Evolutionary conservation across 1,140 invertebrate genomes (phyloP).

Genomic region (Brachionus koreanus): DNA sequence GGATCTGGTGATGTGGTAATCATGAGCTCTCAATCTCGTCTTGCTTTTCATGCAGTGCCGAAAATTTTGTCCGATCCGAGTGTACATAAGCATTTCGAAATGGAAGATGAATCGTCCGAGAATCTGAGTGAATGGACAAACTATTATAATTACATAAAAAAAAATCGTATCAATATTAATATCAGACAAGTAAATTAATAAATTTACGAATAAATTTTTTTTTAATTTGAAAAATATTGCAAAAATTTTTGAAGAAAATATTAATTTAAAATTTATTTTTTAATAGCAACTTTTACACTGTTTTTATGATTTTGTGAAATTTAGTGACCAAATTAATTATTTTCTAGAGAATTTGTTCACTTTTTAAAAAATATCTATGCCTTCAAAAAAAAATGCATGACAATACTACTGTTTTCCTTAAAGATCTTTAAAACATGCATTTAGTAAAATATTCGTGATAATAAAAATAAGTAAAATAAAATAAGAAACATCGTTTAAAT

Average conservation of each 20-base stretch:
- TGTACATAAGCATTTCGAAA: constrained; percentile 7
- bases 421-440: too few relatives aligned
- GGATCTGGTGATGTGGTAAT: constrained; percentile 32
- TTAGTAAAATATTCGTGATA: too few relatives aligned
- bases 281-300: neutral
- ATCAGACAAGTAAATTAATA: constrained; percentile 25
- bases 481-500: too few relatives aligned
- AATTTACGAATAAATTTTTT: neutral
- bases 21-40: constrained; percentile 9
- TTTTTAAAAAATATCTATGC: too few relatives aligned
- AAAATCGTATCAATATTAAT: constrained; percentile 33
- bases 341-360: too few relatives aligned
- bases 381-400: too few relatives aligned
- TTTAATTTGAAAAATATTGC: neutral
- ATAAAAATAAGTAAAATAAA: too few relatives aligned
- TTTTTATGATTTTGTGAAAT: too few relatives aligned
- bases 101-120: neutral
- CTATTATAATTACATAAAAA: constrained; percentile 31
- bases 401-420: too few relatives aligned
- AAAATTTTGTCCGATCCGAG: constrained; percentile 18
- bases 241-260: neutral
- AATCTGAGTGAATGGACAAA: neutral
- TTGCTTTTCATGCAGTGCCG: constrained; percentile 40
- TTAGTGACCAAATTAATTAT: too few relatives aligned
- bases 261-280: neutral